These are phyloP conservation scores for Ploceus nigricollis DNA, from an alignment of 2,113 vertebrate genomes.

Conservation along the genomic window DNA sequence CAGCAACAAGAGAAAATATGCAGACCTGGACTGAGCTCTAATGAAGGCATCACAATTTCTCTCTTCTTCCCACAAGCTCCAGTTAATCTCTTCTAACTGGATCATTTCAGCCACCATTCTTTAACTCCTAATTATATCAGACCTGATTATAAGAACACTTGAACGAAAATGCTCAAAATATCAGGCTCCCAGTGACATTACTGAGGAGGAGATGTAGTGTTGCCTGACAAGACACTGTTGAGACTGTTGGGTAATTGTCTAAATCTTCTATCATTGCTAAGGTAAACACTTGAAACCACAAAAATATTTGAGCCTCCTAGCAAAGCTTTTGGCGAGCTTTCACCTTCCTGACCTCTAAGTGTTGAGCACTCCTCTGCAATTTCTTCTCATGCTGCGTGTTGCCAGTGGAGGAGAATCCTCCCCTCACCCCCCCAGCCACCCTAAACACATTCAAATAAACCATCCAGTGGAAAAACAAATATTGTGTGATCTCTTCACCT, in stretches of 20 bases:
- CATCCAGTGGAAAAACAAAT: background rate
- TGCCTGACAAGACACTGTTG: background rate
- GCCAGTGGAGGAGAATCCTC: background rate
- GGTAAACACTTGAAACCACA: conserved; percentile 51
- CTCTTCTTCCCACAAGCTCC: background rate
- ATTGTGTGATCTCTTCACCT: conserved; percentile 35
- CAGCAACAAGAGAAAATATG: background rate
- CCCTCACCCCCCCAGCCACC: background rate
- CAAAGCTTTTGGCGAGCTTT: background rate
- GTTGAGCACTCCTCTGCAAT: background rate
- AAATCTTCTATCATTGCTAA: conserved; percentile 47
- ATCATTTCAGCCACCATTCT: background rate
- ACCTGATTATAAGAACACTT: background rate
- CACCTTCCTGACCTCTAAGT: conserved; percentile 45
- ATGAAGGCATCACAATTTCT: background rate
- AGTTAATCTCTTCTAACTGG: background rate
- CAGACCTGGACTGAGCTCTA: background rate
- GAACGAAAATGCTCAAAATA: background rate
- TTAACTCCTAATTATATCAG: background rate
- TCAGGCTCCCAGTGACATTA: background rate
- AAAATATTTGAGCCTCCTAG: conserved; percentile 10
- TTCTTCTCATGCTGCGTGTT: background rate
- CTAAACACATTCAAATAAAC: conserved; percentile 21
- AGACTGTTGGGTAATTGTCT: conserved; percentile 13
- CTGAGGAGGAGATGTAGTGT: background rate